Conservation (phyloP, 2,888 invertebrate genomes). For the Amphipoea lucens region DNA sequence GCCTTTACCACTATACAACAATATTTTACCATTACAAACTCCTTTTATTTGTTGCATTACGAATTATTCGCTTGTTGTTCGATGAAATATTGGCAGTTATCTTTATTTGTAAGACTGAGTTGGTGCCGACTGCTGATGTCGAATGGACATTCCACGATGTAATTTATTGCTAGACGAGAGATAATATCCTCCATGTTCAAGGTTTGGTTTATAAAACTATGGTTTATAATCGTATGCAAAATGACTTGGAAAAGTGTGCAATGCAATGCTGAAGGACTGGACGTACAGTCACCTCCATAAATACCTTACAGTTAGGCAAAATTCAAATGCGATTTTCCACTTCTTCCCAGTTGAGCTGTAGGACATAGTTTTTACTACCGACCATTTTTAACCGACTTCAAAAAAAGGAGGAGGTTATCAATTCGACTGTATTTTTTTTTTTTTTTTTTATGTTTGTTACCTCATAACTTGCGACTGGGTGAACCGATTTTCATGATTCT, state of each 20-base stretch:
- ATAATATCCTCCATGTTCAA: conserved; percentile 9
- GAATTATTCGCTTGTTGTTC: conserved; percentile 36
- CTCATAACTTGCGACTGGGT: too few relatives aligned
- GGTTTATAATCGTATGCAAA: neutral
- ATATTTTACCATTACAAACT: conserved; percentile 34
- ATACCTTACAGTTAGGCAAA: neutral
- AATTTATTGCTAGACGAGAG: conserved; percentile 12
- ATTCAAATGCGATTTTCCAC: neutral
- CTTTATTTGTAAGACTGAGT: conserved; percentile 22
- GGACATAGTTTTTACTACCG: too few relatives aligned
- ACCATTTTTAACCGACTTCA: too few relatives aligned
- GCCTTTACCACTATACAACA: conserved; percentile 22
- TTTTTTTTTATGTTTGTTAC: too few relatives aligned
- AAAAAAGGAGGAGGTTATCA: too few relatives aligned
- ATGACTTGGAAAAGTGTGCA: neutral
- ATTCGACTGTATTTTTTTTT: too few relatives aligned
- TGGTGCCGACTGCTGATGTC: conserved; percentile 5
- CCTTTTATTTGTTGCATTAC: conserved; percentile 52
- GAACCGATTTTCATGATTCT: too few relatives aligned
- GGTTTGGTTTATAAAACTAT: neutral
- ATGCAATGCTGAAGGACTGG: neutral
- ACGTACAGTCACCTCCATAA: neutral
- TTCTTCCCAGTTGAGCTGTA: too few relatives aligned
- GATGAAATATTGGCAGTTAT: conserved; percentile 28
- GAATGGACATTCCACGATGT: conserved; percentile 6